A percentile compares a stretch with the other conserved stretches of the same genome.
phyloP scores from a whole-genome alignment of 2,888 invertebrate species.

The Caenorhabditis uteleia region DNA sequence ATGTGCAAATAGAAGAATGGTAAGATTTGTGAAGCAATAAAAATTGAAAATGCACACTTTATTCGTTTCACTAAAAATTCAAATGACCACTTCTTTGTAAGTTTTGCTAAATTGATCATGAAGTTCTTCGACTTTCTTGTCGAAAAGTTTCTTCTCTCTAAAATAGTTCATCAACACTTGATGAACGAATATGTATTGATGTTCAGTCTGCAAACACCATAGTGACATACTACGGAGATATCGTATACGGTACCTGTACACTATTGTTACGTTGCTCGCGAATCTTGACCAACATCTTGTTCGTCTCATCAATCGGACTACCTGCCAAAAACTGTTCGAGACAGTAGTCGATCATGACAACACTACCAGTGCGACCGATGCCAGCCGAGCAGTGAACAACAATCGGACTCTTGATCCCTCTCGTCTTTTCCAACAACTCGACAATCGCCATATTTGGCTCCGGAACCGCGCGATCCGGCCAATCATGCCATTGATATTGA shows the following conservation, averaged over 20 bases:
- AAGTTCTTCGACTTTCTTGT: slow-evolving; percentile 3
- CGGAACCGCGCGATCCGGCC: slow-evolving; percentile 50
- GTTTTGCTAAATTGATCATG: slow-evolving; percentile 28
- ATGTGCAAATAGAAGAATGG: too few species aligned
- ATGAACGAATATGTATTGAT: slow-evolving; percentile 50
- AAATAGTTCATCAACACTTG: slow-evolving; percentile 46
- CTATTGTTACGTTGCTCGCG: slow-evolving; percentile 44
- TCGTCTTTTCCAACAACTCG: slow-evolving; percentile 29
- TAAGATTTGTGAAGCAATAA: too few species aligned
- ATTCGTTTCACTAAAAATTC: background rate
- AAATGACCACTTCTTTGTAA: slow-evolving; percentile 24
- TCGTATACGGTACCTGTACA: slow-evolving; percentile 40
- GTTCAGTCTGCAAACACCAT: slow-evolving; percentile 37
- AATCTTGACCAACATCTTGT: slow-evolving; percentile 41
- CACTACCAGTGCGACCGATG: slow-evolving; percentile 47
- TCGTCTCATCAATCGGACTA: slow-evolving; percentile 33
- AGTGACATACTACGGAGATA: too few species aligned
- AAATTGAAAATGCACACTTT: background rate
- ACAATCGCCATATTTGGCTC: slow-evolving; percentile 34
- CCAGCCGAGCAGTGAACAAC: slow-evolving; percentile 53
- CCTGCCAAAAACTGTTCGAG: slow-evolving; percentile 33
- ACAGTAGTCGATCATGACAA: slow-evolving; percentile 48
- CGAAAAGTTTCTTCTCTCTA: slow-evolving; percentile 11
- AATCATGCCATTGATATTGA: slow-evolving; percentile 51
- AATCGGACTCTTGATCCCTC: slow-evolving; percentile 36